Evolutionary conservation across 2,888 invertebrate species (phyloP).

Genomic region (Pollenia angustigena): DNA sequence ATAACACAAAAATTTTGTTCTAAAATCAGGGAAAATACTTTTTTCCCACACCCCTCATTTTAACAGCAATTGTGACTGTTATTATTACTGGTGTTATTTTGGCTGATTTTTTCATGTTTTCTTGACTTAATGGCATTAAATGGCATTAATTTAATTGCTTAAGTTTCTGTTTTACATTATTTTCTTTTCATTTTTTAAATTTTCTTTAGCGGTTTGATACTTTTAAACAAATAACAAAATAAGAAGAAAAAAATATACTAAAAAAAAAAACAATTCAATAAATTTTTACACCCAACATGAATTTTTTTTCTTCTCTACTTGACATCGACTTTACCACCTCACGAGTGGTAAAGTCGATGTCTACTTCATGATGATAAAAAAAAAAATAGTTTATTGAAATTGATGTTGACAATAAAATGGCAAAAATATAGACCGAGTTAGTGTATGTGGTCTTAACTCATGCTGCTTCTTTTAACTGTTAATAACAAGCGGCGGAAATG

Average conservation of each 20-base stretch:
- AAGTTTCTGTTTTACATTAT: conserved; percentile 23
- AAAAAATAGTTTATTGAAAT: conserved; percentile 44
- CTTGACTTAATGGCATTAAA: conserved; percentile 57
- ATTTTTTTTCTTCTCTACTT: conserved; percentile 17
- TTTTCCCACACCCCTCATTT: conserved; percentile 12
- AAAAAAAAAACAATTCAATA: conserved; percentile 28
- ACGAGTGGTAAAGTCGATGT: neutral
- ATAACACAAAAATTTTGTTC: too few species aligned
- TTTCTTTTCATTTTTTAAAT: neutral
- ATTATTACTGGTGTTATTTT: conserved; percentile 49
- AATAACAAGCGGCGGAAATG: conserved; percentile 41
- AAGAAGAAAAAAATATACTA: neutral
- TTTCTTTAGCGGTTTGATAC: conserved; percentile 6
- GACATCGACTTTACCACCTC: conserved; percentile 18
- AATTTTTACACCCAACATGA: conserved; percentile 26
- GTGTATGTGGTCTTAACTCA: neutral
- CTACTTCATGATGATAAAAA: neutral
- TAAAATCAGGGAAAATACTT: neutral
- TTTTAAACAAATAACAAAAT: neutral
- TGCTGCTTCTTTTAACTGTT: neutral
- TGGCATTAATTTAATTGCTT: conserved; percentile 68
- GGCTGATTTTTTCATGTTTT: conserved; percentile 61
- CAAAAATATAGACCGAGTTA: conserved; percentile 37
- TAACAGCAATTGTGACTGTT: conserved; percentile 13
- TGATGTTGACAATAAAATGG: conserved; percentile 54